A percentile compares a stretch with the other conserved stretches of the same genome.
These are phyloP conservation scores for Ennomos fuscantarius DNA, from an alignment of 2,888 invertebrate species.

Conservation along the genomic window DNA sequence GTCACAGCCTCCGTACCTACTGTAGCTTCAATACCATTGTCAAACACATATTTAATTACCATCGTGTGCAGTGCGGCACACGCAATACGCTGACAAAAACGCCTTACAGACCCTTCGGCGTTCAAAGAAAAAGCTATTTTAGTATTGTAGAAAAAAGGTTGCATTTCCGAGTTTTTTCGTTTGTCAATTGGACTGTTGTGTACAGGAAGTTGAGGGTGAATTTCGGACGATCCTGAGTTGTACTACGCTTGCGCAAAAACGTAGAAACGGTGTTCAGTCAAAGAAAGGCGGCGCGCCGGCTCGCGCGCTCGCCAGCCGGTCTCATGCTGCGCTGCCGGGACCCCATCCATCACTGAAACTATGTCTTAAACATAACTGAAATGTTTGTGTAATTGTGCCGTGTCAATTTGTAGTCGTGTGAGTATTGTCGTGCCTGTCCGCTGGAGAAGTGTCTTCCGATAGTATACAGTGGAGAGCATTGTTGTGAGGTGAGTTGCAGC, in stretches of 20 bases:
- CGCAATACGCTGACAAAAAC: constrained; percentile 58
- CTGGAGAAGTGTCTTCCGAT: constrained; percentile 74
- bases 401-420: constrained; percentile 68
- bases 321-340: constrained; percentile 68
- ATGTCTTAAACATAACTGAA: constrained; percentile 54
- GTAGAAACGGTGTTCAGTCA: constrained; percentile 66
- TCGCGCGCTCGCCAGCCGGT: constrained; percentile 85
- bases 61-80: constrained; percentile 85
- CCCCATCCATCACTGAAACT: constrained; percentile 73
- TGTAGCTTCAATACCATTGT: constrained; percentile 68
- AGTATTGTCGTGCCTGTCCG: constrained; percentile 55
- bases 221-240: constrained; percentile 79
- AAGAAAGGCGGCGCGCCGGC: constrained; percentile 83
- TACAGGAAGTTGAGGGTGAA: constrained; percentile 55
- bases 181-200: constrained; percentile 49
- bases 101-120: constrained; percentile 1
- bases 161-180: constrained; percentile 25
- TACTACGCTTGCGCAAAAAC: constrained; percentile 75
- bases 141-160: constrained; percentile 28
- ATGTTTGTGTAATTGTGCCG: constrained; percentile 55
- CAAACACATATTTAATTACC: constrained; percentile 84
- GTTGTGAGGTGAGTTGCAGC: constrained; percentile 75
- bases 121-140: constrained; percentile 9
- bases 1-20: constrained; percentile 73
- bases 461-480: constrained; percentile 56